Evolutionary conservation across 2,797 vertebrate genomes (phyloP).

Genomic region (Lophius americanus): DNA sequence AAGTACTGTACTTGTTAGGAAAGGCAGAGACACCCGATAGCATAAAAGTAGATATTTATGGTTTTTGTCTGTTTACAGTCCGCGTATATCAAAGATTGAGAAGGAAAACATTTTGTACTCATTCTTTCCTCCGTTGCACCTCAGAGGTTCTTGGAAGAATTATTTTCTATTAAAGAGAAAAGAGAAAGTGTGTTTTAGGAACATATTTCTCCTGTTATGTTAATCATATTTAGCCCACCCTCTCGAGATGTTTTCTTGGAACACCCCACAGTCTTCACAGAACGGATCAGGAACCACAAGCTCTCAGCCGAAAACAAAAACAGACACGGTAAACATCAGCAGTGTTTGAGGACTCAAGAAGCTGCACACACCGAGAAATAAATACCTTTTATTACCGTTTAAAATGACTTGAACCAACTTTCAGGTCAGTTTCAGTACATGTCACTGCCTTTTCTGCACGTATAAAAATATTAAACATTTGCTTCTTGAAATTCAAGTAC

Average conservation of each 20-base stretch:
- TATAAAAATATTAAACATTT: constrained; percentile 84
- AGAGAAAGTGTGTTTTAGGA: too few species aligned
- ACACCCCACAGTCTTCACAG: not conserved
- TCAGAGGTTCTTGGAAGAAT: not conserved
- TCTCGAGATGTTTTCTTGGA: not conserved
- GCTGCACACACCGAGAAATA: not conserved
- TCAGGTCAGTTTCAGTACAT: constrained; percentile 53
- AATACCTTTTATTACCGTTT: constrained; percentile 62
- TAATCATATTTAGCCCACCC: not conserved
- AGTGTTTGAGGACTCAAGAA: constrained; percentile 3
- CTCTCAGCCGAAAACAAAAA: not conserved
- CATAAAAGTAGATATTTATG: too few species aligned
- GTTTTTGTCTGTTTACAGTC: too few species aligned
- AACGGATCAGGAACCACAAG: not conserved
- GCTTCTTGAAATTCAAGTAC: constrained; percentile 36
- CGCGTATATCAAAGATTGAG: too few species aligned
- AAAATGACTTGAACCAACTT: constrained; percentile 55
- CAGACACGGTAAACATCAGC: not conserved
- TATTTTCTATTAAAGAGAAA: too few species aligned
- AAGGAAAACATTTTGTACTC: too few species aligned
- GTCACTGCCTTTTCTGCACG: constrained; percentile 64
- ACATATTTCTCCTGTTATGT: not conserved
- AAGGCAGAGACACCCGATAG: too few species aligned
- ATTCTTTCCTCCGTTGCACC: too few species aligned
- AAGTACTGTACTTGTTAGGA: too few species aligned